Evolutionary conservation across 2,113 vertebrate genomes (phyloP).

Genomic region (Chaetodon trifascialis): DNA sequence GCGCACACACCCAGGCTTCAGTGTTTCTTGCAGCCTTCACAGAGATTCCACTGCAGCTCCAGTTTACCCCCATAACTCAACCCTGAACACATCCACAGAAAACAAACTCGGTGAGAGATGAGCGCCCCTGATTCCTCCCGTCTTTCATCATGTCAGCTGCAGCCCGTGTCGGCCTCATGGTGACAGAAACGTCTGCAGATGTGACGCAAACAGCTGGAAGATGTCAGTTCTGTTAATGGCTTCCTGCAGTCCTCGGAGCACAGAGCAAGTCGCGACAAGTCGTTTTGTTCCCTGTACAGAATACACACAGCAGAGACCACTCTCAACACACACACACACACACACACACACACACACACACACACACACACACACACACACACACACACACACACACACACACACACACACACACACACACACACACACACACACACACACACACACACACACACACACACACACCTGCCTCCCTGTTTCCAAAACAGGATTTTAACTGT

Average conservation of each 20-base stretch:
- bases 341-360: not conserved
- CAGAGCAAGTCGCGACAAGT: conserved; percentile 64
- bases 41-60: not conserved
- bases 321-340: not conserved
- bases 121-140: not conserved
- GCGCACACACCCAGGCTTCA: not conserved
- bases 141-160: not conserved
- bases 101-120: not conserved
- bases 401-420: conserved; percentile 18
- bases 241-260: conserved; percentile 20
- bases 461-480: conserved; percentile 27
- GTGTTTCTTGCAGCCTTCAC: not conserved
- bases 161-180: not conserved
- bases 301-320: not conserved
- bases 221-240: conserved; percentile 25
- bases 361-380: conserved; percentile 35
- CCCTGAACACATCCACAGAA: not conserved
- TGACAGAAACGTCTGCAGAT: conserved; percentile 12
- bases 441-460: conserved; percentile 30
- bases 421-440: not conserved
- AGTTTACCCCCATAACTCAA: not conserved
- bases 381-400: not conserved
- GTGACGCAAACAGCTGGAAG: conserved; percentile 46
- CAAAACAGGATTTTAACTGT: conserved; percentile 73
- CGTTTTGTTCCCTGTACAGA: conserved; percentile 4